Evolutionary conservation across 2,888 invertebrate genomes (phyloP), one percentile per base, ranked within the genome.

Genomic region (Candidula unifasciata): DNA sequence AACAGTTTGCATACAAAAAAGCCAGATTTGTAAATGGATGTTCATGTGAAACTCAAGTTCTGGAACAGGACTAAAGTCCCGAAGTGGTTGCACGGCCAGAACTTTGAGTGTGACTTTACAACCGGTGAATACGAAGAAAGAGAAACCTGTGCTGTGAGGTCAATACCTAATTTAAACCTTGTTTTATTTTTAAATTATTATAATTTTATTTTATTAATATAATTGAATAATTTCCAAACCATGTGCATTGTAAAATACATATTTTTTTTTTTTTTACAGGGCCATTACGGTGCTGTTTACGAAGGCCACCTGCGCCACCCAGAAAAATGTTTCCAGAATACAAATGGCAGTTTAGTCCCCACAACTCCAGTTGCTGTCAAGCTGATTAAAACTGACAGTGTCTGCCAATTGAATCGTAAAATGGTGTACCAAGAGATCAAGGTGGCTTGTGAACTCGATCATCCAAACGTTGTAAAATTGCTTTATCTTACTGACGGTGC

Each of bases 221-320:
- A n/a, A n/a, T n/a, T n/a, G n/a, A n/a, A n/a, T n/a, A n/a, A n/a
- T n/a, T n/a, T n/a, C n/a, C n/a, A n/a, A n/a, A n/a, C n/a, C n/a
- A n/a, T n/a, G n/a, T n/a, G n/a, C n/a, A n/a, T n/a, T 44, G 44
- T 44, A 6, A 44, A 44, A 24, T 60, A 60, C 21, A 60, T 24
- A 8, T 6, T 68, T 27, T 30, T 3, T 74, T 52, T 30, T 3
- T 74, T 52, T 74, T 0, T 74, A 30, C 27, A 83, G 83, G 83
- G 83, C 30, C 24, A 83, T 24, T 83, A 57, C 57, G 83, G 83
- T 16, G n/a, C 54, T 21, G 83, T 83, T 16, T 83, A 35, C 54
- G 33, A 83, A 71, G 83, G 68, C 6, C 27, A 8, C 10, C 27
- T 57, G 16, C 54, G 77, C 1, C 37, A 6, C 1, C 74, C 82